Percentiles rank a stretch among this genome's conserved stretches.
Conservation (phyloP, 2,113 vertebrate genomes). For the Lagopus muta region DNA sequence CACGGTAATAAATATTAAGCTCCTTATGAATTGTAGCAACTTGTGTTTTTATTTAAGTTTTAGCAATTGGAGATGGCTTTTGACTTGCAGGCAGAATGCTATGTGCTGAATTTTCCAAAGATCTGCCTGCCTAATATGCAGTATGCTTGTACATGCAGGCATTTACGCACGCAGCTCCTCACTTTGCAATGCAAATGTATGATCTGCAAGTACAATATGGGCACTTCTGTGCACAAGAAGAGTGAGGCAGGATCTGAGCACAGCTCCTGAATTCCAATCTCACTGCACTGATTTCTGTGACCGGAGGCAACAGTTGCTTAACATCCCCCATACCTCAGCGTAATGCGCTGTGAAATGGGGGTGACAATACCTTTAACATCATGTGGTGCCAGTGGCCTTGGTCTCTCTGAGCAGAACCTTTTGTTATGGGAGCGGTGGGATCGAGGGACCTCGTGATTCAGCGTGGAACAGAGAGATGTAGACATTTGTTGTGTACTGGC, state of each 20-base stretch:
- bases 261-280: background rate
- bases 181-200: slow-evolving; percentile 24
- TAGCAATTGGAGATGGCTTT: slow-evolving; percentile 57
- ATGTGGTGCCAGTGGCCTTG: background rate
- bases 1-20: slow-evolving; percentile 59
- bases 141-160: slow-evolving; percentile 5
- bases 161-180: background rate
- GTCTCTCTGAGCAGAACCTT: background rate
- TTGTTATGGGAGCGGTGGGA: background rate
- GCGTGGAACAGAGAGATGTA: background rate
- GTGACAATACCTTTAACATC: background rate
- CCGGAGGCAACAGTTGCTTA: background rate
- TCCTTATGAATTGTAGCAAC: slow-evolving; percentile 58
- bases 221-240: background rate
- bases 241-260: background rate
- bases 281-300: background rate
- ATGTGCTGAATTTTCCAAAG: background rate
- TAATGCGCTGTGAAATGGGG: background rate
- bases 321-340: background rate
- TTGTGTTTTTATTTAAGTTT: slow-evolving; percentile 59
- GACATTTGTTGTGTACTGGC: fast-evolving
- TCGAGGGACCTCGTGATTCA: background rate
- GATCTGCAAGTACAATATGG: slow-evolving; percentile 1
- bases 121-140: background rate
- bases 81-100: slow-evolving; percentile 38